Conservation (phyloP, 2,888 invertebrate genomes). For the Napeogenes sylphis region DNA sequence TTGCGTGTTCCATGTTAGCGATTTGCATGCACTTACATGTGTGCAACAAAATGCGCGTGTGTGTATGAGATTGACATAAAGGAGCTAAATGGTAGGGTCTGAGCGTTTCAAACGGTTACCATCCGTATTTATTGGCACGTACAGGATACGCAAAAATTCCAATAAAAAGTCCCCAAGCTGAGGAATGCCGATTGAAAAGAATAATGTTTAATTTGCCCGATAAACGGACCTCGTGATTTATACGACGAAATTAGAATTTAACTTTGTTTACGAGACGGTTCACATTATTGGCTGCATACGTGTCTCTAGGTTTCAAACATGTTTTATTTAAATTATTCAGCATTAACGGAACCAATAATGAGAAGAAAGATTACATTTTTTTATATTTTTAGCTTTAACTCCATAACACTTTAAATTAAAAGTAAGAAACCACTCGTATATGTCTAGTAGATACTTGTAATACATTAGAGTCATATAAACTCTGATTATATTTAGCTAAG, state of each 20-base stretch:
- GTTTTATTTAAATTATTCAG: constrained; percentile 3
- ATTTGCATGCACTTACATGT: constrained; percentile 56
- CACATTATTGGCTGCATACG: constrained; percentile 12
- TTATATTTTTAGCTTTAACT: no score
- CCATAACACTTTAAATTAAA: no score
- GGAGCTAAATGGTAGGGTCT: constrained; percentile 68
- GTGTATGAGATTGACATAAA: constrained; percentile 64
- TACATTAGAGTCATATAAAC: no score
- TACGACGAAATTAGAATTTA: constrained; percentile 32
- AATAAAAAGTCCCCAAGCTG: constrained; percentile 64
- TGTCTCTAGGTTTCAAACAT: background rate
- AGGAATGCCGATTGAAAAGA: constrained; percentile 66
- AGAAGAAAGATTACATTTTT: no score
- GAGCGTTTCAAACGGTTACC: constrained; percentile 56
- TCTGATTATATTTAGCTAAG: no score
- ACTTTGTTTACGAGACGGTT: constrained; percentile 19
- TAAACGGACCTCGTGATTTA: constrained; percentile 59
- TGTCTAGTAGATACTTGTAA: no score
- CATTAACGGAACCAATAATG: background rate
- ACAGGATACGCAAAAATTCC: constrained; percentile 73
- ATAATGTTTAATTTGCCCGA: constrained; percentile 75
- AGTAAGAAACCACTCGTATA: no score
- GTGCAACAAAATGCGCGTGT: constrained; percentile 29
- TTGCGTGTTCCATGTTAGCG: constrained; percentile 67
- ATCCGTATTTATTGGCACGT: constrained; percentile 74